phyloP scores from a whole-genome alignment of 1,140 invertebrate genomes.

The Leguminivora glycinivorella region DNA sequence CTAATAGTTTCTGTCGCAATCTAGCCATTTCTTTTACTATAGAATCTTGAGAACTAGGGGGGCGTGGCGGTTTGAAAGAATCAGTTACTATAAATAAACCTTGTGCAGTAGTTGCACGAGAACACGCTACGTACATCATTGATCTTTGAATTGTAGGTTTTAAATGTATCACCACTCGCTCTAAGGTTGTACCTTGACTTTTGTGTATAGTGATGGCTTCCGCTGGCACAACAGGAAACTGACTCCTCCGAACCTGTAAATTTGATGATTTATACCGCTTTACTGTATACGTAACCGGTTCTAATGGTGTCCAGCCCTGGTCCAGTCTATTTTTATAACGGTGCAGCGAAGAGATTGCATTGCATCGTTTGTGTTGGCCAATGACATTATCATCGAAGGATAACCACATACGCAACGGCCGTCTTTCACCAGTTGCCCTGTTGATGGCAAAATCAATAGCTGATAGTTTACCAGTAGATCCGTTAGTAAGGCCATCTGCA shows the following conservation, averaged over 20 bases:
- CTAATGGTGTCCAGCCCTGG: neutral
- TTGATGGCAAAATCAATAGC: constrained; percentile 13
- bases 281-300: constrained; percentile 1
- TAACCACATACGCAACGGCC: neutral
- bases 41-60: neutral
- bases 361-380: no score
- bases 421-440: neutral
- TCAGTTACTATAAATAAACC: constrained; percentile 13
- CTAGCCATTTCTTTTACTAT: constrained; percentile 5
- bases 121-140: constrained; percentile 17
- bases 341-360: no score
- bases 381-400: neutral
- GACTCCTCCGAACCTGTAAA: neutral
- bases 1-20: neutral
- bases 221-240: neutral
- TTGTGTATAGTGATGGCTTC: constrained; percentile 18
- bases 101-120: neutral
- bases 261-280: constrained; percentile 8
- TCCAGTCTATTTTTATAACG: no score
- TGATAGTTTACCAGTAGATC: neutral
- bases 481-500: constrained; percentile 12
- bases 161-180: constrained; percentile 2
- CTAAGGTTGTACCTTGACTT: constrained; percentile 17
- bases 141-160: neutral
- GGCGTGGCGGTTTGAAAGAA: neutral